Percentiles rank a stretch among this genome's conserved stretches.
Conservation (phyloP, 2,888 invertebrate species). For the Drosophila robusta region DNA sequence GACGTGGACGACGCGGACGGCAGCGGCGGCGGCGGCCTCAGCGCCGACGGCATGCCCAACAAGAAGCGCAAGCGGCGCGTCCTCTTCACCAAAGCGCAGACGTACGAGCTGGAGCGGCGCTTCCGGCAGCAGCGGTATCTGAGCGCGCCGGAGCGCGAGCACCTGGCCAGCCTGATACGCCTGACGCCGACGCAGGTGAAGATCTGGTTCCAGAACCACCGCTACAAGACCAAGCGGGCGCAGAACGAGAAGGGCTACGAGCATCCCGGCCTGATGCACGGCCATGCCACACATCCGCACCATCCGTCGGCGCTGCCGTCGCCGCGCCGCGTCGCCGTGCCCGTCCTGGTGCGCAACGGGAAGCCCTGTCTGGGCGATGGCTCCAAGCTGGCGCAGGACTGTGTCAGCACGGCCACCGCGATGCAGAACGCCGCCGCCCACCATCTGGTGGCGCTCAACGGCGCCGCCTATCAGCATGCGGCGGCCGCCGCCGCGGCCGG, state of each 20-base stretch:
- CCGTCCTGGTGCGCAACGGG: slow-evolving; percentile 96
- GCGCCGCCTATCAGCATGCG: slow-evolving; percentile 84
- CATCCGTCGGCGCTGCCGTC: slow-evolving; percentile 89
- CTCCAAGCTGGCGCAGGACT: slow-evolving; percentile 85
- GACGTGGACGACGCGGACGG: slow-evolving; percentile 87
- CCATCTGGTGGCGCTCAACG: slow-evolving; percentile 69
- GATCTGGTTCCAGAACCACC: slow-evolving; percentile 99
- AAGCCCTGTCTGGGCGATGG: slow-evolving; percentile 92
- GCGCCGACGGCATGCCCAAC: slow-evolving; percentile 86
- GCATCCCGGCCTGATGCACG: slow-evolving; percentile 83
- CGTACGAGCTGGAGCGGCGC: slow-evolving; percentile 96
- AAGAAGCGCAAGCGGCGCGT: slow-evolving; percentile 98
- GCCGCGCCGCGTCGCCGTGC: slow-evolving; percentile 96
- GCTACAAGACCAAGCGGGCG: slow-evolving; percentile 99
- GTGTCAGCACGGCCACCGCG: slow-evolving; percentile 85
- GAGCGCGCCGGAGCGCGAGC: slow-evolving; percentile 98
- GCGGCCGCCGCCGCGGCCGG: slow-evolving; percentile 82
- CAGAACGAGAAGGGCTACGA: slow-evolving; percentile 96
- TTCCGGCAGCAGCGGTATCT: slow-evolving; percentile 98
- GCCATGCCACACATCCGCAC: slow-evolving; percentile 79
- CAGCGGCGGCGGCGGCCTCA: slow-evolving; percentile 72
- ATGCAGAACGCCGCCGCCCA: slow-evolving; percentile 83
- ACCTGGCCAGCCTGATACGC: slow-evolving; percentile 96
- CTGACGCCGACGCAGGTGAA: slow-evolving; percentile 99
- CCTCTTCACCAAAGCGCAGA: slow-evolving; percentile 98